Percentiles rank a stretch among this genome's conserved stretches.
Evolutionary conservation across 2,797 vertebrate species (phyloP).

Genomic region (Staurois parvus): DNA sequence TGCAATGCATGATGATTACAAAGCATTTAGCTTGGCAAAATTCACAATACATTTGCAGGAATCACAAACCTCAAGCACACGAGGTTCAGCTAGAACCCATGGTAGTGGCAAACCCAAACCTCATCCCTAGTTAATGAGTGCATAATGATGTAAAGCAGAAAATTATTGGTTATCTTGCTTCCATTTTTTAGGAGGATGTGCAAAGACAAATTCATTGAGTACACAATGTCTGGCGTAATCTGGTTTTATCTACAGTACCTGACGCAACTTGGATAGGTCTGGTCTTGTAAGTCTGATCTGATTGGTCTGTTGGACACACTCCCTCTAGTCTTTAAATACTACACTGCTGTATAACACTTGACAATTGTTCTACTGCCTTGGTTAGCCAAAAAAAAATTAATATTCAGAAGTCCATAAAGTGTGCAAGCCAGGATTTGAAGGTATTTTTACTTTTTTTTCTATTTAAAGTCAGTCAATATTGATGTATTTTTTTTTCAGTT

Average conservation of each 20-base stretch:
- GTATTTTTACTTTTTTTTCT: slow-evolving; percentile 65
- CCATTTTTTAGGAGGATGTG: slow-evolving; percentile 59
- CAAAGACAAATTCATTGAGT: slow-evolving; percentile 70
- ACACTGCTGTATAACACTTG: slow-evolving; percentile 66
- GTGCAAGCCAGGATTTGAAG: slow-evolving; percentile 66
- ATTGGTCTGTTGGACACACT: slow-evolving; percentile 79
- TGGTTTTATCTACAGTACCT: slow-evolving; percentile 74
- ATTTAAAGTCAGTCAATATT: neutral
- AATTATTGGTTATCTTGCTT: slow-evolving; percentile 24
- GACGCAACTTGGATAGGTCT: slow-evolving; percentile 78
- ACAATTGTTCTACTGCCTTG: slow-evolving; percentile 68
- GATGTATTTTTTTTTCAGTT: neutral
- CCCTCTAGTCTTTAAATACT: slow-evolving; percentile 82
- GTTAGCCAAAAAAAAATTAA: slow-evolving; percentile 66
- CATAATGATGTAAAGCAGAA: neutral
- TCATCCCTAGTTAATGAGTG: neutral
- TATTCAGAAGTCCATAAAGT: slow-evolving; percentile 57
- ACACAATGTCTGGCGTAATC: slow-evolving; percentile 75
- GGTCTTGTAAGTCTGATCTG: slow-evolving; percentile 71
- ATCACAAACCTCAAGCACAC: too few species aligned
- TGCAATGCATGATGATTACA: too few species aligned
- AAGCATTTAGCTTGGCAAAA: too few species aligned
- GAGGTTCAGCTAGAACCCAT: too few species aligned
- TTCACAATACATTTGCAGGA: too few species aligned
- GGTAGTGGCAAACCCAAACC: too few species aligned